Evolutionary conservation across 2,797 vertebrate genomes (phyloP), one percentile per base, ranked within the genome.

Genomic region (Micromesistius poutassou): DNA sequence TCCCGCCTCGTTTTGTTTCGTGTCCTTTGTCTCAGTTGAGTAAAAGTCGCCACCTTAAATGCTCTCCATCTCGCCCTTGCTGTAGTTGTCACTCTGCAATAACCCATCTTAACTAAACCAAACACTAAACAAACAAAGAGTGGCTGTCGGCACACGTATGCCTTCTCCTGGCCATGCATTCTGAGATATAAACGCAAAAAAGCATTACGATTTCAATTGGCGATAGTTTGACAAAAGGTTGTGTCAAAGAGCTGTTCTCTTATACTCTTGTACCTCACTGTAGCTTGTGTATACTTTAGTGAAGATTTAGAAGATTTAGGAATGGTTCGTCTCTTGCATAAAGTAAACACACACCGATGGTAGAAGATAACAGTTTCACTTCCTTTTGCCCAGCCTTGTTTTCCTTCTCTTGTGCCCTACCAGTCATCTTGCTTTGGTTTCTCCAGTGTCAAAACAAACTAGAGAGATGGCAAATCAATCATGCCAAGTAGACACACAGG

Each of bases 21-120:
- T 86, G 81, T 83, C 77, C 85, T 84, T 25, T 70, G 19, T 86
- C 87, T 84, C 77, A 22, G 74, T 78, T 74, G 80, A 83, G 82
- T 81, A 7, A 19, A 83, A 87, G 87, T 74, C 89, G 89, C 90
- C 90, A 92, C 88, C 88, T 91, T 85, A 89, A 76, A 89, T 4
- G 33, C 80, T 81, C 80, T 82, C 79, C 38, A 2, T 30, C 28
- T 50, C 25, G 1, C 50, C 40, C 30, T 68, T 12, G 68, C 7
- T 16, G 72, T 78, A 78, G 76, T 84, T 87, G 77, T 84, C 79
- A 78, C 71, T 76, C 71, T 76, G 62, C 70, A 77, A 50, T 74
- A 36, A 77, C 13, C 78, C 75, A 71, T 72, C 36, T 5, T 38
- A 38, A n/a, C n/a, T n/a, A 8, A 40, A 8, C 0, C 3, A 40